A percentile compares a stretch with the other conserved stretches of the same genome.
Conservation (phyloP, 2,113 vertebrate genomes). For the Sylvietta virens region DNA sequence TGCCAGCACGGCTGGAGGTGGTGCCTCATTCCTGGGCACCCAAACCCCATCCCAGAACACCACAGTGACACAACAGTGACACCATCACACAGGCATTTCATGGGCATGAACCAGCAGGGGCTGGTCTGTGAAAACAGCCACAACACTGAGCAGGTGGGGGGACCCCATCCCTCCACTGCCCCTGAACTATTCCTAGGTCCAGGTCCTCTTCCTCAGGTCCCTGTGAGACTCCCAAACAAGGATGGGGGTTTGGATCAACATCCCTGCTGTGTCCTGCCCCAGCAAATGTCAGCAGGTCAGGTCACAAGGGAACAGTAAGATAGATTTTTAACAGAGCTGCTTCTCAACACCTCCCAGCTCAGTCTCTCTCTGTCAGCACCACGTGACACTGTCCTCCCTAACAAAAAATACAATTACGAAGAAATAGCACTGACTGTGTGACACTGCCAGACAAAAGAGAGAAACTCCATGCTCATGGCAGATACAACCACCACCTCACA, state of each 20-base stretch:
- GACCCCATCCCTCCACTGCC: not conserved
- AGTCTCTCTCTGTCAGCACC: not conserved
- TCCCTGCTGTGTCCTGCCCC: not conserved
- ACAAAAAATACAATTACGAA: not conserved
- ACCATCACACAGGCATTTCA: not conserved
- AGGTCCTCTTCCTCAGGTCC: not conserved
- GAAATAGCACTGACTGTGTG: not conserved
- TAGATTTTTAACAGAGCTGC: not conserved
- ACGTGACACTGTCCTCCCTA: fast-evolving
- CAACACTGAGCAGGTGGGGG: not conserved
- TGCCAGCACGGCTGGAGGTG: not conserved
- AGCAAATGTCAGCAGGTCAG: not conserved
- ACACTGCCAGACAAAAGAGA: not conserved
- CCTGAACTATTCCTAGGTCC: not conserved
- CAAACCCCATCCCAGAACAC: not conserved
- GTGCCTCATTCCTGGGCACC: not conserved
- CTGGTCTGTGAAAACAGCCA: not conserved
- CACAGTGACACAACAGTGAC: too few species aligned
- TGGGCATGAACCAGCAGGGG: not conserved
- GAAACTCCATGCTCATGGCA: fast-evolving
- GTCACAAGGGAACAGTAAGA: not conserved
- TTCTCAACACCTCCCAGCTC: not conserved
- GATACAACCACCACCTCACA: not conserved
- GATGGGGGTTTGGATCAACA: not conserved
- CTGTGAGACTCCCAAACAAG: not conserved